These are phyloP conservation scores for Botrylloides violaceus DNA, from an alignment of 23 tunicate genomes.

Conservation along the genomic window DNA sequence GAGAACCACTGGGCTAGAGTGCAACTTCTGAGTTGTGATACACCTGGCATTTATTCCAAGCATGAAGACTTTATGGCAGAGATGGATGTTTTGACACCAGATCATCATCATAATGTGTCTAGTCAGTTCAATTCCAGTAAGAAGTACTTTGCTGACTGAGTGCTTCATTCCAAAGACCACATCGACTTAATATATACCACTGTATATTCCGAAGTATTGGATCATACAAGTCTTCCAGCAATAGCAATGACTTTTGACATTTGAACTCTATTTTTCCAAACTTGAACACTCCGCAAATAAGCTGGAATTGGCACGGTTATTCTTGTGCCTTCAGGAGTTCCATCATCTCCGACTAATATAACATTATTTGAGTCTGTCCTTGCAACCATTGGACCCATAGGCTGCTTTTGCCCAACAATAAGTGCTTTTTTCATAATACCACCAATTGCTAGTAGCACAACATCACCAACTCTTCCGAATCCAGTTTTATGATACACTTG, in stretches of 20 bases:
- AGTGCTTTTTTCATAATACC: slow-evolving; percentile 73
- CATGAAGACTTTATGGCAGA: too few species aligned
- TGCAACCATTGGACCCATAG: slow-evolving; percentile 62
- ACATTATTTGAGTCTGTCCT: slow-evolving; percentile 90
- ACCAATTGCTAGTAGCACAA: slow-evolving; percentile 51
- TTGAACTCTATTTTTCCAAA: slow-evolving; percentile 42
- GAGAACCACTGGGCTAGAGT: too few species aligned
- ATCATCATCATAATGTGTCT: too few species aligned
- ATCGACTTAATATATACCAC: too few species aligned
- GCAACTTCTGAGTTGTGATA: too few species aligned
- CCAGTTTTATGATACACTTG: slow-evolving; percentile 47
- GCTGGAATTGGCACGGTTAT: slow-evolving; percentile 87
- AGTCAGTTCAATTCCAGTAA: too few species aligned
- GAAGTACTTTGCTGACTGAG: too few species aligned
- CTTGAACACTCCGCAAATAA: slow-evolving; percentile 62
- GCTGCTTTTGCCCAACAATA: slow-evolving; percentile 59
- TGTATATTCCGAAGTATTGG: too few species aligned
- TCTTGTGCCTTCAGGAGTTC: slow-evolving; percentile 93
- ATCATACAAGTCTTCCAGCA: slow-evolving; percentile 49
- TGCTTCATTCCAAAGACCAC: too few species aligned
- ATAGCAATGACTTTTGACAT: slow-evolving; percentile 86
- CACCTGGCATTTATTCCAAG: too few species aligned
- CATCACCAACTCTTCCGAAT: slow-evolving; percentile 75
- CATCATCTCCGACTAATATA: slow-evolving; percentile 68
- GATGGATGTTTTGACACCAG: too few species aligned